Evolutionary conservation across 2,113 vertebrate species (phyloP).

Genomic region (Alethe castanea): DNA sequence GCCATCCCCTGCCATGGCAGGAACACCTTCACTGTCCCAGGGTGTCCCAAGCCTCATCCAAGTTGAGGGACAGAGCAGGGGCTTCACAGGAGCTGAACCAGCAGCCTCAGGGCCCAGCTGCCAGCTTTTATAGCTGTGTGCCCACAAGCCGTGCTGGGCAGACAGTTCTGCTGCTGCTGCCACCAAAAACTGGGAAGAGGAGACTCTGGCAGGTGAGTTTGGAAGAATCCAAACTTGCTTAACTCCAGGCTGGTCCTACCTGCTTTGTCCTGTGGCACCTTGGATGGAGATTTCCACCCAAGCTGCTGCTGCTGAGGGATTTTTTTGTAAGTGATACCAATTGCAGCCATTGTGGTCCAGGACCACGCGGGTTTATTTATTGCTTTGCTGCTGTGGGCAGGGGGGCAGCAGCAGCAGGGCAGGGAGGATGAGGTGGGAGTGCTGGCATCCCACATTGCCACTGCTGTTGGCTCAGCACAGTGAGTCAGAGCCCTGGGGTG

Average conservation of each 20-base stretch:
- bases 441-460: neutral
- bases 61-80: neutral
- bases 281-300: neutral
- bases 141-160: neutral
- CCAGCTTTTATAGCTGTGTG: rapidly evolving
- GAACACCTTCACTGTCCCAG: neutral
- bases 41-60: neutral
- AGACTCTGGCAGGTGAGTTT: rapidly evolving
- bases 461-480: neutral
- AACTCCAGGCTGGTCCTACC: neutral
- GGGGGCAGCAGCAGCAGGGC: neutral
- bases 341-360: neutral
- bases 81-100: neutral
- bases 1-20: neutral
- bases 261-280: neutral
- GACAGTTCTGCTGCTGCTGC: neutral
- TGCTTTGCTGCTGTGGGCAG: neutral
- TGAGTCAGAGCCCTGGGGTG: conserved; percentile 27
- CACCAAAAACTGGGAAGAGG: neutral
- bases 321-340: neutral
- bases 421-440: neutral
- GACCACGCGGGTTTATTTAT: neutral
- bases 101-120: neutral
- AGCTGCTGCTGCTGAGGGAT: rapidly evolving
- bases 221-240: neutral